These are phyloP conservation scores for Cabera pusaria DNA, from an alignment of 2,888 invertebrate species.

Conservation along the genomic window DNA sequence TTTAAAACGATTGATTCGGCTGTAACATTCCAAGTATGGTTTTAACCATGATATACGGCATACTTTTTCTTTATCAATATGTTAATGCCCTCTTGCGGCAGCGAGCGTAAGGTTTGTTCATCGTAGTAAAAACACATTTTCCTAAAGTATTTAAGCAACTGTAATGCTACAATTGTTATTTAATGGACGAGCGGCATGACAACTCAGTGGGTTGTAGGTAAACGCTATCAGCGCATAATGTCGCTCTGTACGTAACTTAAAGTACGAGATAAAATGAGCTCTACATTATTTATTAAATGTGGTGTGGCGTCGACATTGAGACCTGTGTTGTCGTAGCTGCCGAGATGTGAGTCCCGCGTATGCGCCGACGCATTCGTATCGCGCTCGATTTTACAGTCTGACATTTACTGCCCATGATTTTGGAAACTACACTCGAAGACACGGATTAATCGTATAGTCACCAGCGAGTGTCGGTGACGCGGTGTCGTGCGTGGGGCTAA, in stretches of 20 bases:
- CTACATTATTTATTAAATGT: constrained; percentile 69
- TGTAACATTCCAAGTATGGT: constrained; percentile 17
- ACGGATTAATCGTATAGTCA: constrained; percentile 64
- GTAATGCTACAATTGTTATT: constrained; percentile 34
- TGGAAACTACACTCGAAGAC: constrained; percentile 64
- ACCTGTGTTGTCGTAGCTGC: constrained; percentile 71
- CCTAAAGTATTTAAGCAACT: constrained; percentile 23
- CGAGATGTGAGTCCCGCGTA: constrained; percentile 69
- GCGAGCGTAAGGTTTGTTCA: not conserved
- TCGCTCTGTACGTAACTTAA: constrained; percentile 56
- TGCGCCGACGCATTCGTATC: constrained; percentile 62
- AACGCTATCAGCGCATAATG: constrained; percentile 42
- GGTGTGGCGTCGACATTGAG: constrained; percentile 58
- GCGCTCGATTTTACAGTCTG: constrained; percentile 67
- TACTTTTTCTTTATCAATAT: constrained; percentile 15
- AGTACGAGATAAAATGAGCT: constrained; percentile 70
- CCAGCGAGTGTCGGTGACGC: constrained; percentile 49
- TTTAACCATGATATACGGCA: constrained; percentile 16
- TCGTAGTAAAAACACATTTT: constrained; percentile 7
- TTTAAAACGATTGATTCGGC: constrained; percentile 18
- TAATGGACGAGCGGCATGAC: constrained; percentile 31
- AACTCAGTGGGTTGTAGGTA: constrained; percentile 27
- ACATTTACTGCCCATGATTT: constrained; percentile 74
- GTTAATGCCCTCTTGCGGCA: constrained; percentile 2
- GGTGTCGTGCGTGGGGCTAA: constrained; percentile 55